Evolutionary conservation across 2,888 invertebrate genomes (phyloP).

Genomic region (Agrotis ipsilon): DNA sequence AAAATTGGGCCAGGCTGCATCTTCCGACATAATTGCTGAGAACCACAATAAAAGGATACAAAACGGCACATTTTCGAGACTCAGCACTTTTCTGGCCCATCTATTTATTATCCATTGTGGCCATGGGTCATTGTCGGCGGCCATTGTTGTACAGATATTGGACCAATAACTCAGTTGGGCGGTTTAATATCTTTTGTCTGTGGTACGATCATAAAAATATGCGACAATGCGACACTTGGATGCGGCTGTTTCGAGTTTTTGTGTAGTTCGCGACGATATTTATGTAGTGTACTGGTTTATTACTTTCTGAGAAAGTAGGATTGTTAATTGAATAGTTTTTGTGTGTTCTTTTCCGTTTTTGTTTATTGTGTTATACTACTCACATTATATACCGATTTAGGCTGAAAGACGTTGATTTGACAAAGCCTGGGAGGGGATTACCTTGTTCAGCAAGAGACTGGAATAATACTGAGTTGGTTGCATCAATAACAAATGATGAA

Average conservation of each 20-base stretch:
- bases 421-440: no score
- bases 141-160: slow-evolving; percentile 84
- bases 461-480: no score
- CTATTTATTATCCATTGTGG: slow-evolving; percentile 81
- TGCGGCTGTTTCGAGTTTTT: slow-evolving; percentile 30
- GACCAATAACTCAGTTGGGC: slow-evolving; percentile 81
- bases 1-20: slow-evolving; percentile 37
- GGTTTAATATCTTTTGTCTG: slow-evolving; percentile 76
- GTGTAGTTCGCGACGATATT: slow-evolving; percentile 11
- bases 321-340: not conserved
- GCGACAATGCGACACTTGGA: slow-evolving; percentile 59
- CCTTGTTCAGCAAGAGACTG: no score
- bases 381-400: no score
- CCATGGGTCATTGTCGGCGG: slow-evolving; percentile 69
- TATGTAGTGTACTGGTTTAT: slow-evolving; percentile 24
- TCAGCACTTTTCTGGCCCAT: slow-evolving; percentile 64
- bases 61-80: slow-evolving; percentile 60
- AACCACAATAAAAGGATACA: slow-evolving; percentile 62
- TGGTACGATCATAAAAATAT: slow-evolving; percentile 66
- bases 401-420: no score
- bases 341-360: not conserved
- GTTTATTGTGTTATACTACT: no score
- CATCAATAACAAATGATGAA: no score
- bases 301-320: not conserved
- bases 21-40: slow-evolving; percentile 47